A percentile compares a stretch with the other conserved stretches of the same genome.
Evolutionary conservation across 2,888 invertebrate species (phyloP).

Genomic region (Euclidia mi): DNA sequence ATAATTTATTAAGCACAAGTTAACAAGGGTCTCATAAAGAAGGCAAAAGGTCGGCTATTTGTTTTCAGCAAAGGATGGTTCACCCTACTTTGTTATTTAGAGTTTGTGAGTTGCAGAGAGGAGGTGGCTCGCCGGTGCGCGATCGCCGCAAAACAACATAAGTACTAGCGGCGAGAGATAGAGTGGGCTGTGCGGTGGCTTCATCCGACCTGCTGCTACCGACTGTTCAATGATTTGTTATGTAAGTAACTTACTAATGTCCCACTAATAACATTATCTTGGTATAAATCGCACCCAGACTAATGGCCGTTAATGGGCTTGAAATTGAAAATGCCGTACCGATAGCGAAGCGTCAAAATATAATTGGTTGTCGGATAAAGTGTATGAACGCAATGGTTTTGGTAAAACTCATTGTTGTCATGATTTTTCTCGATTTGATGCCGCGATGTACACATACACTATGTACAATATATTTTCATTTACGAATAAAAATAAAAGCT

Average conservation of each 20-base stretch:
- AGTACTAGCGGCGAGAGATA: slow-evolving; percentile 54
- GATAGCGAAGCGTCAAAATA: too few species aligned
- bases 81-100: slow-evolving; percentile 86
- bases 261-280: neutral
- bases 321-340: too few species aligned
- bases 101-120: slow-evolving; percentile 75
- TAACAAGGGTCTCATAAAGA: slow-evolving; percentile 90
- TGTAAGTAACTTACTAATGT: slow-evolving; percentile 7
- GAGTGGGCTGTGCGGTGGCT: slow-evolving; percentile 41
- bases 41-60: slow-evolving; percentile 89
- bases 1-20: slow-evolving; percentile 89
- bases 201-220: slow-evolving; percentile 43
- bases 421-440: too few species aligned
- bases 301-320: too few species aligned
- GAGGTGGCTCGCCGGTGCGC: slow-evolving; percentile 53
- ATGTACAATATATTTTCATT: too few species aligned
- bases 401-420: too few species aligned
- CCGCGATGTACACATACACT: too few species aligned
- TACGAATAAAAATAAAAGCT: too few species aligned
- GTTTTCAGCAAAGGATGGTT: slow-evolving; percentile 84
- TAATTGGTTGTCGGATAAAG: too few species aligned
- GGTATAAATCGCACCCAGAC: too few species aligned
- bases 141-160: slow-evolving; percentile 68
- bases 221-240: slow-evolving; percentile 28
- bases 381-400: too few species aligned